Base-by-base conservation (phyloP, 1,140 invertebrate genomes). In the Dinoponera quadriceps region DNA sequence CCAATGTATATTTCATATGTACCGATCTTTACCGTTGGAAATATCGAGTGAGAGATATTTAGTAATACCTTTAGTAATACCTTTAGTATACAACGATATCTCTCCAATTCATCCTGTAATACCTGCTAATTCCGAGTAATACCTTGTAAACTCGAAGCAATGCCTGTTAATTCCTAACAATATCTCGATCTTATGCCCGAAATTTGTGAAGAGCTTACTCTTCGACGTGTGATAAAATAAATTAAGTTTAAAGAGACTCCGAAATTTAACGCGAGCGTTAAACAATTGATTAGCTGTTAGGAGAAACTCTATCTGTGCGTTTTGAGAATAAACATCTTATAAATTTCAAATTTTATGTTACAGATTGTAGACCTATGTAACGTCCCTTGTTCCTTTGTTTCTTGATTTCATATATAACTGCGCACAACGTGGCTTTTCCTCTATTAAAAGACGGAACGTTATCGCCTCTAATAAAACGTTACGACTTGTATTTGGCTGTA, bases 181-280 rank as follows among this genome's bases (percentile, higher is more conserved):
- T 27, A 27, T 60, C 57, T 18, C 57, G 16, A 59, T 60, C 22
- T 73, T 16, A 59, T n/a, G 25, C 4, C 18, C 33, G 11, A 59
- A 73, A 73, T 74, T 60, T 27, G 60, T 48, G 22, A 74, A 60
- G 20, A 14, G 16, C 16, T 73, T 38, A 38, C 16, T 33, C 33
- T 73, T 59, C 25, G 16, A 73, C 38, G 33, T 38, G 22, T n/a
- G 44, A 0, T 60, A 5, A 27, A 27, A 18, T 59, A n/a, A 55
- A 5, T 27, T 44, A 59, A 38, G 13, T 73, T 20, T n/a, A 1
- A 18, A 59, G 38, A 59, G 38, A 4, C 59, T 44, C 4, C 55
- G 38, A 44, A 38, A 73, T 59, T 44, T 14, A 3, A 18, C 16
- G 33, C 22, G 16, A 27, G 22, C 20, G 59, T 57, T 57, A 59